phyloP scores from a whole-genome alignment of 2,797 vertebrate species.

The Myripristis jacobus region DNA sequence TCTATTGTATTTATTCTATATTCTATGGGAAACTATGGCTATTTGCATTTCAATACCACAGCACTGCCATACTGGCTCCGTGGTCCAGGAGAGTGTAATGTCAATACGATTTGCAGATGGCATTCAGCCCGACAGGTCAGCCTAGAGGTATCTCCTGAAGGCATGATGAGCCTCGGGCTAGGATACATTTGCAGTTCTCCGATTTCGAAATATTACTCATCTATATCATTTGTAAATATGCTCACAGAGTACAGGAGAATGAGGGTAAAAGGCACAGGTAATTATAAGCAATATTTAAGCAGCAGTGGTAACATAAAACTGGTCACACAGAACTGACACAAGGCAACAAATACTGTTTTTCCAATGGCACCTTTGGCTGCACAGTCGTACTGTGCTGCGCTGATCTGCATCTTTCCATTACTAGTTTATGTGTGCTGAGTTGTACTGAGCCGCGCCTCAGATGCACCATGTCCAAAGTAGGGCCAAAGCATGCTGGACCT shows the following conservation, averaged over 20 bases:
- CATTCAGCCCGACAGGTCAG: slow-evolving; percentile 27
- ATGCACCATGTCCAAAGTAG: too few relatives aligned
- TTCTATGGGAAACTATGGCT: slow-evolving; percentile 15
- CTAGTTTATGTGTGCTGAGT: too few relatives aligned
- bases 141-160: slow-evolving; percentile 34
- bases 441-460: too few relatives aligned
- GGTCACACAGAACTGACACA: too few relatives aligned
- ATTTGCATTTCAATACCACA: slow-evolving; percentile 61
- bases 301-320: background rate
- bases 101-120: slow-evolving; percentile 37
- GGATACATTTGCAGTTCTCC: slow-evolving; percentile 3
- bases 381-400: too few relatives aligned
- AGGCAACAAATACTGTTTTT: too few relatives aligned
- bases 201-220: slow-evolving; percentile 8
- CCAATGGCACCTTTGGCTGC: too few relatives aligned
- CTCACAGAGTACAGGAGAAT: background rate
- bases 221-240: slow-evolving; percentile 1
- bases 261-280: background rate
- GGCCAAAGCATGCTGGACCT: too few relatives aligned
- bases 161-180: slow-evolving; percentile 12
- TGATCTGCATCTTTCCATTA: too few relatives aligned
- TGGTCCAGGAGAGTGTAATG: slow-evolving; percentile 13
- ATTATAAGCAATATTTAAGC: background rate
- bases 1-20: too few relatives aligned
- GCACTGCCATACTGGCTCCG: background rate